Base-by-base conservation (phyloP, 2,888 invertebrate genomes). In the Coronaproctus castanopsis region DNA sequence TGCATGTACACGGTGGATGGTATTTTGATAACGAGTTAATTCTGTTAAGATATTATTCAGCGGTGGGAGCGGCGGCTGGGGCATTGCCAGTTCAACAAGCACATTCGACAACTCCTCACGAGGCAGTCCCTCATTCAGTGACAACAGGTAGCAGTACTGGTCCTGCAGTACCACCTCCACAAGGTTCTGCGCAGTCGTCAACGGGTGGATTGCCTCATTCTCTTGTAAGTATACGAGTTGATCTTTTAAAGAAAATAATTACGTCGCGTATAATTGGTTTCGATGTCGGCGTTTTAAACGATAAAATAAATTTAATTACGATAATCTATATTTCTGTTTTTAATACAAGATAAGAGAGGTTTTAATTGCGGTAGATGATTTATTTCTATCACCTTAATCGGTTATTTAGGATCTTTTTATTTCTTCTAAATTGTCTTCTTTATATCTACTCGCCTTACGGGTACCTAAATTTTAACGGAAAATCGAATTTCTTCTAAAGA, bases 41-140 rank as follows among this genome's bases (percentile, higher is more conserved):
- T 54, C 10, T 54, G n/a, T 54, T 20, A 54, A 63, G 67, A 49
- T 67, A 67, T 62, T 67, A 67, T 57, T 61, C 65, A 8, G 63
- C 65, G 3, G 64, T 63, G 1, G 63, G 60, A 71, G 77, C 79
- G 70, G 80, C 80, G 71, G 77, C 79, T 70, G 81, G 81, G 73
- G 79, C 81, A 70, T 76, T 85, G 72, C 81, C 83, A 72, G 79
- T 80, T 70, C 88, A 88, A 77, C 87, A 87, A 74, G 88, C 87
- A 69, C 88, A 88, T 77, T 86, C 86, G 74, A 87, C 88, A 73
- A 87, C 88, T 75, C 81, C 82, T 67, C 83, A 83, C 74, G 86
- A 78, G 78, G 57, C 61, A 49, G 83, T 81, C 69, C 79, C 78
- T 69, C 77, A 72, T 71, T 77, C 67, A 3, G 67, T 65, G 24